phyloP scores from a whole-genome alignment of 35 echinoderm and acorn worm genomes.

The Anneissia japonica region DNA sequence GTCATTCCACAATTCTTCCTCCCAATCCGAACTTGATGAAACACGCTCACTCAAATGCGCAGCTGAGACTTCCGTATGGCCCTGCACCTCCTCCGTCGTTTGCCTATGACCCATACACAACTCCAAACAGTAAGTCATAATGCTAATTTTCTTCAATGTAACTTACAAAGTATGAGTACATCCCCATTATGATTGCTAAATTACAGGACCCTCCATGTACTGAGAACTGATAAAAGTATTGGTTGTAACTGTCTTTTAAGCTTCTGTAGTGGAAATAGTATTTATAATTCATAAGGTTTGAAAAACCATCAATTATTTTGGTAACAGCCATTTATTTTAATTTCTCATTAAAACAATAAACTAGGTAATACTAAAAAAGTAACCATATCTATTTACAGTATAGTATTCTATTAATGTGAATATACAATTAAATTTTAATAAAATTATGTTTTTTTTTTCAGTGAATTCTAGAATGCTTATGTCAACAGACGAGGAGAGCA shows the following conservation, averaged over 20 bases:
- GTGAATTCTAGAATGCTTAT: slow-evolving; percentile 1
- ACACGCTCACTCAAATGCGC: slow-evolving; percentile 24
- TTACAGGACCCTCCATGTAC: not conserved
- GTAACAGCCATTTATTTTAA: not conserved
- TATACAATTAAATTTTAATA: not conserved
- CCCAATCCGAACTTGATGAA: slow-evolving; percentile 10
- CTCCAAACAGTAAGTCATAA: slow-evolving; percentile 76
- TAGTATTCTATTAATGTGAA: not conserved
- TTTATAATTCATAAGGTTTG: not conserved
- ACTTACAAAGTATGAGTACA: not conserved
- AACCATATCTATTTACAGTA: not conserved
- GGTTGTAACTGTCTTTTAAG: too few relatives aligned
- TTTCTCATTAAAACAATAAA: not conserved
- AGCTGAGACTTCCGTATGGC: slow-evolving; percentile 32
- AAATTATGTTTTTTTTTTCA: not conserved
- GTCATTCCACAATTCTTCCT: slow-evolving; percentile 28
- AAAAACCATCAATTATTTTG: not conserved
- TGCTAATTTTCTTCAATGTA: not conserved
- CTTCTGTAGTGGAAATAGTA: not conserved
- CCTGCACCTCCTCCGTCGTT: not conserved
- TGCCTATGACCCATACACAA: slow-evolving; percentile 67
- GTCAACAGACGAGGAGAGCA: not conserved
- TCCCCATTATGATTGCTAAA: not conserved
- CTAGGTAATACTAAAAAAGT: not conserved
- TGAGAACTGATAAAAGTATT: not conserved